Conservation (phyloP, 2,113 vertebrate genomes). For the Clinocottus analis region DNA sequence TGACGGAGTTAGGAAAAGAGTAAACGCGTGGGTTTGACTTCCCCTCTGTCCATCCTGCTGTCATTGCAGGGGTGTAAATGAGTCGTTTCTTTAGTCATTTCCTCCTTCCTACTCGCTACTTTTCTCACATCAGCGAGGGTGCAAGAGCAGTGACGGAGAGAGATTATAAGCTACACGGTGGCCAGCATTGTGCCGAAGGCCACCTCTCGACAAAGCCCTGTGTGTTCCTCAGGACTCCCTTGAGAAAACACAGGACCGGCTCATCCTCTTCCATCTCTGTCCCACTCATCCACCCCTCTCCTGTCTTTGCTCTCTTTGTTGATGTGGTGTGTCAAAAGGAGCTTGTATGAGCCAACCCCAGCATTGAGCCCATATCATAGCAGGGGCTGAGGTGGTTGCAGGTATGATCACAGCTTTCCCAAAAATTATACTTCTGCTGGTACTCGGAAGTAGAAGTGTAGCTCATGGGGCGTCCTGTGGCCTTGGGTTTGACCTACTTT, state of each 20-base stretch:
- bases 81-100: constrained; percentile 79
- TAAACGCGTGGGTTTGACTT: constrained; percentile 64
- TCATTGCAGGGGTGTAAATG: constrained; percentile 70
- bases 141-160: constrained; percentile 44
- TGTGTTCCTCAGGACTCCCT: constrained; percentile 33
- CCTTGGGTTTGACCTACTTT: neutral
- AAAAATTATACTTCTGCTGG: neutral
- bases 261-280: constrained; percentile 8
- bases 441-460: neutral
- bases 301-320: neutral
- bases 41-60: constrained; percentile 61
- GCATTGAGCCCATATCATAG: neutral
- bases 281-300: neutral
- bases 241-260: constrained; percentile 26
- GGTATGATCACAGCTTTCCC: neutral
- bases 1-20: constrained; percentile 58
- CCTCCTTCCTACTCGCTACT: constrained; percentile 64
- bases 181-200: constrained; percentile 46
- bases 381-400: neutral
- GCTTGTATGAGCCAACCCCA: constrained; percentile 8
- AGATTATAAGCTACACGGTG: constrained; percentile 58
- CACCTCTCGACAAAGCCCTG: constrained; percentile 47
- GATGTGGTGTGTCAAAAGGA: neutral
- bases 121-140: constrained; percentile 61
- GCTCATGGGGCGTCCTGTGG: neutral